phyloP scores from a whole-genome alignment of 92 coral and sea anemone genomes.

The Epizoanthus illoricatus region DNA sequence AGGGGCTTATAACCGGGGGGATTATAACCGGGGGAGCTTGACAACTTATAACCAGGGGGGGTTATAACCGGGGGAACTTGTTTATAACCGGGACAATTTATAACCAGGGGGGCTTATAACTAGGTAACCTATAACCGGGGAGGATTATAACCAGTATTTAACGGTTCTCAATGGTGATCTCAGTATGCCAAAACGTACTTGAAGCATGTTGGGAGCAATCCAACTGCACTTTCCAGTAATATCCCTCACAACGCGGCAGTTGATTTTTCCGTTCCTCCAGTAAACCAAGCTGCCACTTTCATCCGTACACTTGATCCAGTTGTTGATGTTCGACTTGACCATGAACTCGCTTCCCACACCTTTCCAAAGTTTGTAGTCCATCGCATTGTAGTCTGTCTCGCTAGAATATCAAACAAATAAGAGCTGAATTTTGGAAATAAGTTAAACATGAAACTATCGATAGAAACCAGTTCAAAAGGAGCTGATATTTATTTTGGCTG shows the following conservation, averaged over 20 bases:
- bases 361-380: slow-evolving; percentile 53
- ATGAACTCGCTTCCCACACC: slow-evolving; percentile 52
- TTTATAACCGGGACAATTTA: no score
- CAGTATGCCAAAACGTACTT: not conserved
- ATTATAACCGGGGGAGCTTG: no score
- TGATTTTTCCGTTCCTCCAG: not conserved
- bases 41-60: no score
- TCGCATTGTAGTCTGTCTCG: slow-evolving; percentile 46
- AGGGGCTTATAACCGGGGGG: no score
- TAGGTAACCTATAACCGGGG: no score
- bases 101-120: no score
- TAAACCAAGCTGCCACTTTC: slow-evolving; percentile 47
- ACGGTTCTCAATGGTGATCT: no score
- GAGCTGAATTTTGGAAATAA: not conserved
- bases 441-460: not conserved
- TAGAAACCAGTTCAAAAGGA: no score
- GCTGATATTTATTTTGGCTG: no score
- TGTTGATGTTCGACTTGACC: slow-evolving; percentile 69
- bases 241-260: slow-evolving; percentile 23
- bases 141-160: no score
- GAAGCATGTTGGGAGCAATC: slow-evolving; percentile 4
- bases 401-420: not conserved
- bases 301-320: slow-evolving; percentile 58
- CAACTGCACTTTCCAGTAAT: not conserved
- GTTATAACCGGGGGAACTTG: no score